These are phyloP conservation scores for Drosophila silvestris DNA, from an alignment of 2,888 invertebrate species.

Conservation along the genomic window DNA sequence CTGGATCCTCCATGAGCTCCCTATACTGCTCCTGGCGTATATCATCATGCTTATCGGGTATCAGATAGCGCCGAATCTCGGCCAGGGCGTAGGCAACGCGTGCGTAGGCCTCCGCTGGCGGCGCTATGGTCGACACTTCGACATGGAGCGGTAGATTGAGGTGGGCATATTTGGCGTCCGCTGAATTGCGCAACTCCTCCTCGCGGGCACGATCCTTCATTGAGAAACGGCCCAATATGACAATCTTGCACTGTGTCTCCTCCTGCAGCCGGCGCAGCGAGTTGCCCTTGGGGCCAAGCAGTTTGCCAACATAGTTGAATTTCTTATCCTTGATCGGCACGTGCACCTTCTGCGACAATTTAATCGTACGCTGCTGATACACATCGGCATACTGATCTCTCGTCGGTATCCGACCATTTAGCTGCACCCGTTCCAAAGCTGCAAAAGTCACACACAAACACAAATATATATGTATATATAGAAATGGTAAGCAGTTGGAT, in stretches of 20 bases:
- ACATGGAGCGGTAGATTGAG: slow-evolving; percentile 95
- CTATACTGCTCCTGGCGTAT: slow-evolving; percentile 94
- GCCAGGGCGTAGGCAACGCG: slow-evolving; percentile 94
- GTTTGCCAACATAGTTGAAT: slow-evolving; percentile 98
- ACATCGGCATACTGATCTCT: slow-evolving; percentile 91
- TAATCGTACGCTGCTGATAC: slow-evolving; percentile 87
- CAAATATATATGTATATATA: slow-evolving; percentile 31
- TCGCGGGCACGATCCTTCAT: slow-evolving; percentile 96
- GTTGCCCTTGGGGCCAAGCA: slow-evolving; percentile 96
- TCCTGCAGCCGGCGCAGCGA: slow-evolving; percentile 96
- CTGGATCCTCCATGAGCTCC: slow-evolving; percentile 87
- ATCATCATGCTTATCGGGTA: slow-evolving; percentile 90
- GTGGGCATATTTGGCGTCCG: slow-evolving; percentile 95
- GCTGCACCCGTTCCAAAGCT: slow-evolving; percentile 91
- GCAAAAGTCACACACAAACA: slow-evolving; percentile 61
- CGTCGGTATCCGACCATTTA: slow-evolving; percentile 88
- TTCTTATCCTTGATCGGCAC: slow-evolving; percentile 86
- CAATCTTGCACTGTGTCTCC: slow-evolving; percentile 98
- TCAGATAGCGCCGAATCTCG: slow-evolving; percentile 89
- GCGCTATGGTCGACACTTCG: slow-evolving; percentile 94
- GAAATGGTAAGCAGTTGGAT: slow-evolving; percentile 23
- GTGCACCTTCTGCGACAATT: slow-evolving; percentile 84
- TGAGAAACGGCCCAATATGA: slow-evolving; percentile 96
- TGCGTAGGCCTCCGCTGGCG: slow-evolving; percentile 94
- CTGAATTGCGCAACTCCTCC: slow-evolving; percentile 91